These are phyloP conservation scores for Melikaiella ostensackeni DNA, from an alignment of 2,888 invertebrate genomes.

Conservation along the genomic window DNA sequence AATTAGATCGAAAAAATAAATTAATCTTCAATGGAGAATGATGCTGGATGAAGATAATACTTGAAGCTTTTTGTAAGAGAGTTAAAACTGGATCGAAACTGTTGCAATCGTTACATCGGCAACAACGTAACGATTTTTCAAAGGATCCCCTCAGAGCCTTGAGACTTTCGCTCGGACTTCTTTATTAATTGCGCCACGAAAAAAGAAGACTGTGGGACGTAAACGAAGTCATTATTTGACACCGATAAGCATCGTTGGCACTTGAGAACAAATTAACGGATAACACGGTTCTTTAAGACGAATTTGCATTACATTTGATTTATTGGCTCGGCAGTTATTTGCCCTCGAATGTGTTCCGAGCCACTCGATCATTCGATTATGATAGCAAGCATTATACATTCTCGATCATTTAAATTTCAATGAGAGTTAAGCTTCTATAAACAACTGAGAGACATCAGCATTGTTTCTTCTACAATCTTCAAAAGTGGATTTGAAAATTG, in stretches of 20 bases:
- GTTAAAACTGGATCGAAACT: slow-evolving; percentile 18
- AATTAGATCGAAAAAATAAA: background rate
- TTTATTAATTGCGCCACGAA: slow-evolving; percentile 35
- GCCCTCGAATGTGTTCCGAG: slow-evolving; percentile 20
- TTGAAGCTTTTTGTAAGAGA: background rate
- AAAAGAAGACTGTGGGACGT: slow-evolving; percentile 2
- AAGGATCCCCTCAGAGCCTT: slow-evolving; percentile 13
- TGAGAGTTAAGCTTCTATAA: slow-evolving; percentile 13
- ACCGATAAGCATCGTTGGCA: slow-evolving; percentile 34
- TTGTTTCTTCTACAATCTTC: background rate
- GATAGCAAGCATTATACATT: slow-evolving; percentile 20
- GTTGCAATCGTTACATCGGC: slow-evolving; percentile 11
- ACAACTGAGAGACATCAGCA: slow-evolving; percentile 32
- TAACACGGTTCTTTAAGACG: slow-evolving; percentile 13
- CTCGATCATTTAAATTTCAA: slow-evolving; percentile 33
- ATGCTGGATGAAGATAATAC: slow-evolving; percentile 5
- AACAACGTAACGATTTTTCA: slow-evolving; percentile 19
- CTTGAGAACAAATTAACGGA: slow-evolving; percentile 36
- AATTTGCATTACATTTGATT: slow-evolving; percentile 24
- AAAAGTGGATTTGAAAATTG: too few relatives aligned
- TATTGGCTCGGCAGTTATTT: slow-evolving; percentile 13
- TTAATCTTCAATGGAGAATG: background rate
- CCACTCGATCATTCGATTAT: slow-evolving; percentile 30
- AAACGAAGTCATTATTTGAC: slow-evolving; percentile 38
- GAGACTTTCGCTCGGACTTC: slow-evolving; percentile 4